Evolutionary conservation across 2,888 invertebrate genomes (phyloP).

Genomic region (Cepaea hortensis): DNA sequence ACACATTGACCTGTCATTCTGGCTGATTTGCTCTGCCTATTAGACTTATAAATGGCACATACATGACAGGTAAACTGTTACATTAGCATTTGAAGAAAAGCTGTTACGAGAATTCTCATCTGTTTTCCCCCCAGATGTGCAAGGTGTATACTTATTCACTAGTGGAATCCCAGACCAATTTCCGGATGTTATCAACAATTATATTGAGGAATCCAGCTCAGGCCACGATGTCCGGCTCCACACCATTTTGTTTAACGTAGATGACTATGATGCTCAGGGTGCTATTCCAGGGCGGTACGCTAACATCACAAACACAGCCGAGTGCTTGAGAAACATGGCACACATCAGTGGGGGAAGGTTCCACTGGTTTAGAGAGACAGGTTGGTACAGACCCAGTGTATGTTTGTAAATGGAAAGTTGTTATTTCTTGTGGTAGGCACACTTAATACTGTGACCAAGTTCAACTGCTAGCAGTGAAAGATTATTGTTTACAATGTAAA

Average conservation of each 20-base stretch:
- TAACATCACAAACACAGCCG: slow-evolving; percentile 75
- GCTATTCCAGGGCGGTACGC: slow-evolving; percentile 76
- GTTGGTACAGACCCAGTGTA: slow-evolving; percentile 54
- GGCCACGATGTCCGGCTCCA: slow-evolving; percentile 71
- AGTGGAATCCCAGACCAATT: slow-evolving; percentile 76
- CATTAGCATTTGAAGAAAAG: too few species aligned
- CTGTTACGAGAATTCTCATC: too few species aligned
- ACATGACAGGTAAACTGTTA: too few species aligned
- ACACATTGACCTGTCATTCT: too few species aligned
- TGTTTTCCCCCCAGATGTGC: slow-evolving; percentile 61
- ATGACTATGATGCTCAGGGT: slow-evolving; percentile 75
- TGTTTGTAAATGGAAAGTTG: not conserved
- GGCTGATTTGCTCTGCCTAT: too few species aligned
- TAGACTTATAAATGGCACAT: too few species aligned
- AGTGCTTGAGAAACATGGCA: slow-evolving; percentile 73
- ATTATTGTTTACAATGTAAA: too few species aligned
- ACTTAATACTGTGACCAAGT: too few species aligned
- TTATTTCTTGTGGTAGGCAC: too few species aligned
- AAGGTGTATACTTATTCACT: slow-evolving; percentile 76
- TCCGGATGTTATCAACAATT: slow-evolving; percentile 67
- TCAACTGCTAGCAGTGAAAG: too few species aligned
- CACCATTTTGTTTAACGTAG: slow-evolving; percentile 75
- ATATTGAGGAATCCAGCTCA: slow-evolving; percentile 71
- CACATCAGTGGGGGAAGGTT: slow-evolving; percentile 75
- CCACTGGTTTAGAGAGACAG: slow-evolving; percentile 77